These are phyloP conservation scores for Stenotaenia linearis DNA, from an alignment of 2,888 invertebrate genomes.

Conservation along the genomic window DNA sequence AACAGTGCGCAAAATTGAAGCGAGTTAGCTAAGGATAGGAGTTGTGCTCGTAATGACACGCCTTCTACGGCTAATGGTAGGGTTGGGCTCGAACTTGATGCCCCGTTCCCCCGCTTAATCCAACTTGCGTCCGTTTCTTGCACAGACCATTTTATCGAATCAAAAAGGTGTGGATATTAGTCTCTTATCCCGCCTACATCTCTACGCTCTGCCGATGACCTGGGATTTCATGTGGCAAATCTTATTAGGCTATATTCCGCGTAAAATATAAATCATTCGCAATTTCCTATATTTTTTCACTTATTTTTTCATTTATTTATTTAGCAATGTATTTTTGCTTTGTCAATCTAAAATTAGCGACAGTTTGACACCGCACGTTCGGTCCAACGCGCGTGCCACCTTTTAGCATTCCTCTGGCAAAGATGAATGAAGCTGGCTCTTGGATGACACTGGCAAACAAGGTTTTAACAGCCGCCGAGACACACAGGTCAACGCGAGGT, in stretches of 20 bases:
- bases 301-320: not conserved
- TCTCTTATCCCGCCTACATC: not conserved
- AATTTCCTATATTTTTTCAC: not conserved
- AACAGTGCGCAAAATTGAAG: slow-evolving; percentile 12
- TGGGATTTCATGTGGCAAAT: not conserved
- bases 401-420: not conserved
- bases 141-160: not conserved
- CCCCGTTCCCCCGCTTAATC: not conserved
- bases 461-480: slow-evolving; percentile 19
- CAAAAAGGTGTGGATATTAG: slow-evolving; percentile 16
- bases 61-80: slow-evolving; percentile 14
- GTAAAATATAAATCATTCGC: not conserved
- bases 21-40: slow-evolving; percentile 17
- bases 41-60: not conserved
- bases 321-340: not conserved
- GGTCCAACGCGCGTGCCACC: not conserved
- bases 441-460: slow-evolving; percentile 23
- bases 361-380: not conserved
- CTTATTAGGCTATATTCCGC: not conserved
- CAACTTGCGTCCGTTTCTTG: not conserved
- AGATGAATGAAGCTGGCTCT: slow-evolving; percentile 19
- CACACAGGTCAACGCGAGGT: slow-evolving; percentile 18
- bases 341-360: not conserved
- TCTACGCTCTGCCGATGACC: not conserved
- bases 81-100: not conserved